Evolutionary conservation across 1,140 invertebrate genomes (phyloP).

Genomic region (Camponotus vicinus): DNA sequence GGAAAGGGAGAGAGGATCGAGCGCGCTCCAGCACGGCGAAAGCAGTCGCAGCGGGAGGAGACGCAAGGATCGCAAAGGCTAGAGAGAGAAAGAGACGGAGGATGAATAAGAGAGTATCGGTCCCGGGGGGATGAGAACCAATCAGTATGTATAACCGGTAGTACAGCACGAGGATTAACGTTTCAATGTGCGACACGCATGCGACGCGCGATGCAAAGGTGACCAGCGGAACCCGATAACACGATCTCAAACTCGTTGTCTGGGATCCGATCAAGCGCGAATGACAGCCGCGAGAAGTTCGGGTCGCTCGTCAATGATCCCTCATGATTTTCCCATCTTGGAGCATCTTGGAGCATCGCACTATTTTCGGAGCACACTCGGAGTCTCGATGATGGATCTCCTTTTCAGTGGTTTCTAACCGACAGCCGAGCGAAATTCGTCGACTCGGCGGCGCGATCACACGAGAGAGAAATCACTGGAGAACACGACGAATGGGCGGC

Average conservation of each 20-base stretch:
- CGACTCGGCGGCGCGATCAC: not conserved
- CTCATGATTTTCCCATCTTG: constrained; percentile 6
- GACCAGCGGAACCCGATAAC: constrained; percentile 14
- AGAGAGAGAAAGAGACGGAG: constrained; percentile 17
- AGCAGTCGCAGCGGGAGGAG: constrained; percentile 27
- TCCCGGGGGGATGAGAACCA: constrained; percentile 44
- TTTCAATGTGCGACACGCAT: constrained; percentile 80
- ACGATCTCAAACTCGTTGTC: constrained; percentile 6
- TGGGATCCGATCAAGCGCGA: not conserved
- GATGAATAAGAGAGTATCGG: not conserved
- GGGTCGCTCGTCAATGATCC: not conserved
- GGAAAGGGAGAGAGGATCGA: constrained; percentile 32
- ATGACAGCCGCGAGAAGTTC: not conserved
- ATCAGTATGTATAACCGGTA: constrained; percentile 81
- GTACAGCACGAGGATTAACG: constrained; percentile 80
- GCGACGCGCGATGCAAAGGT: constrained; percentile 66
- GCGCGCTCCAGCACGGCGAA: constrained; percentile 3
- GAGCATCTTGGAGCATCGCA: too few relatives aligned
- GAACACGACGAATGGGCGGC: constrained; percentile 17
- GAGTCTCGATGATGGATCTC: too few relatives aligned
- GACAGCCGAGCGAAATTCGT: not conserved
- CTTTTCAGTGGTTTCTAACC: too few relatives aligned
- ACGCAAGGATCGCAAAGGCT: constrained; percentile 9
- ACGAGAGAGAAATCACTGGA: too few relatives aligned
- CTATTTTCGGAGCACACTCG: too few relatives aligned